phyloP scores from a whole-genome alignment of 2,888 invertebrate genomes.

The Choristoneura rosaceana region DNA sequence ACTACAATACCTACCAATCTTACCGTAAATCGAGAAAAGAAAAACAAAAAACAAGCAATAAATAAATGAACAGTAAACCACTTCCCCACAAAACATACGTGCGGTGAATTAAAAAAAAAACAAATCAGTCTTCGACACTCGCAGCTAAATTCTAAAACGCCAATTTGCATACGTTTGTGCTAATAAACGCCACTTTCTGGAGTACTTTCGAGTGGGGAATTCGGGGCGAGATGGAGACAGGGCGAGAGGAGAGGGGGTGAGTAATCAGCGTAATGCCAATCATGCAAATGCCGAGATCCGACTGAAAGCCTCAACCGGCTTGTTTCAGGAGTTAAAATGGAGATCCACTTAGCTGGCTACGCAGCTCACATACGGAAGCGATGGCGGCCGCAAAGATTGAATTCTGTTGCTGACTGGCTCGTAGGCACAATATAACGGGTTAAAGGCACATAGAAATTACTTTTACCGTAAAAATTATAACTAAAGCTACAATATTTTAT shows the following conservation, averaged over 20 bases:
- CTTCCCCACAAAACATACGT: background rate
- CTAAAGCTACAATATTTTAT: background rate
- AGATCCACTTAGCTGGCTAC: slow-evolving; percentile 84
- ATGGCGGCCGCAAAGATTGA: slow-evolving; percentile 53
- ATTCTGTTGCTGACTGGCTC: background rate
- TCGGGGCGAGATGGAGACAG: slow-evolving; percentile 48
- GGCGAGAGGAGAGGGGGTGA: slow-evolving; percentile 50
- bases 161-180: slow-evolving; percentile 76
- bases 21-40: background rate
- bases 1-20: background rate
- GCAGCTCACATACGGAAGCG: slow-evolving; percentile 84
- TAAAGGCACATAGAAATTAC: background rate
- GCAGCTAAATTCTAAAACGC: slow-evolving; percentile 64
- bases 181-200: slow-evolving; percentile 62
- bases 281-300: slow-evolving; percentile 85
- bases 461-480: background rate
- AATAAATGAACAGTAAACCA: slow-evolving; percentile 5
- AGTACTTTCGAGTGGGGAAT: slow-evolving; percentile 48
- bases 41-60: background rate
- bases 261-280: slow-evolving; percentile 85
- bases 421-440: background rate
- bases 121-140: slow-evolving; percentile 18
- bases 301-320: slow-evolving; percentile 84
- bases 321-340: slow-evolving; percentile 86
- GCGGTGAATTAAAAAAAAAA: slow-evolving; percentile 20